Percentiles rank a stretch among this genome's conserved stretches.
These are phyloP conservation scores for Zosterops lateralis DNA, from an alignment of 2,113 vertebrate genomes.

Conservation along the genomic window DNA sequence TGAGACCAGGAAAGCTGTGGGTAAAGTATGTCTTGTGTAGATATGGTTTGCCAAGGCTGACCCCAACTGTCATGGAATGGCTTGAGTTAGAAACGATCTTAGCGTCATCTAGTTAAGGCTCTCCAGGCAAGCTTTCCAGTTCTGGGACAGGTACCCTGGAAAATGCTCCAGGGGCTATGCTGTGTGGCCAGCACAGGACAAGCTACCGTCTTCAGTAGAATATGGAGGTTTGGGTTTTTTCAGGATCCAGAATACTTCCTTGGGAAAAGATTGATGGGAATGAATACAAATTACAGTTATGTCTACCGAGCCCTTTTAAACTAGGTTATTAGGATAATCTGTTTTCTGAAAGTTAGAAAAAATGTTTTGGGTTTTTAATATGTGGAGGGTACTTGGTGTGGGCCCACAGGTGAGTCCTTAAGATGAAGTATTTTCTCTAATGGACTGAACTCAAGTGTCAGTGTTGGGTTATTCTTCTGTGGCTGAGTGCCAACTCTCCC, in stretches of 20 bases:
- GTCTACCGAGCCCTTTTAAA: not conserved
- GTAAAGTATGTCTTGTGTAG: not conserved
- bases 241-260: not conserved
- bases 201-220: not conserved
- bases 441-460: not conserved
- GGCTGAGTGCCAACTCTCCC: accelerated
- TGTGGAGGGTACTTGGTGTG: not conserved
- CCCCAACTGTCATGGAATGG: not conserved
- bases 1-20: not conserved
- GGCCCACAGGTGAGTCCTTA: not conserved
- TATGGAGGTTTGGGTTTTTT: not conserved
- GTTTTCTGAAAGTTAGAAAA: not conserved
- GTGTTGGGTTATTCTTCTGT: not conserved
- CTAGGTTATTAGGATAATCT: not conserved
- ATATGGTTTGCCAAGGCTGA: not conserved
- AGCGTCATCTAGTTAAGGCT: not conserved
- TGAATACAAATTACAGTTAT: no score
- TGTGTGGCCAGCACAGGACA: not conserved
- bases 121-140: not conserved
- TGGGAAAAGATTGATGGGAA: not conserved
- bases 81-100: not conserved
- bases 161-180: not conserved
- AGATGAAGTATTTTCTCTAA: not conserved
- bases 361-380: not conserved
- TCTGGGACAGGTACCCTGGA: not conserved